phyloP scores from a whole-genome alignment of 2,888 invertebrate genomes.

The Xylocampa areola region DNA sequence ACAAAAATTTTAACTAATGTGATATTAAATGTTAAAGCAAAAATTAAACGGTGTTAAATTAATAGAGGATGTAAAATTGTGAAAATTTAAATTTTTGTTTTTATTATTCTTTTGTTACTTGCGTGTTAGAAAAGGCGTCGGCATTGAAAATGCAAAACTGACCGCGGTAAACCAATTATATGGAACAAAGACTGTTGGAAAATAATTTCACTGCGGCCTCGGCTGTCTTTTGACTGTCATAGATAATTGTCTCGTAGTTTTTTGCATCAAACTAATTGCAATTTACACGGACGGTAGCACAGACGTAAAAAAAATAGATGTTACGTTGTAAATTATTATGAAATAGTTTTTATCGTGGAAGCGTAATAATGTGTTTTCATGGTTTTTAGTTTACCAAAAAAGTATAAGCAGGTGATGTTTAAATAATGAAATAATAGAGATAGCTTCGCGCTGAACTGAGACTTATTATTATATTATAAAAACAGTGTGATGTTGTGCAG shows the following conservation, averaged over 20 bases:
- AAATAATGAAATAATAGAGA: background rate
- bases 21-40: no score
- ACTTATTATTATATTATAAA: background rate
- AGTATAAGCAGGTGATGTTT: background rate
- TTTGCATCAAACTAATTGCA: constrained; percentile 43
- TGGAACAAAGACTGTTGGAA: constrained; percentile 30
- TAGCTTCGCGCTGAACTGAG: background rate
- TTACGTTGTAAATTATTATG: background rate
- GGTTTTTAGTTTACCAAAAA: background rate
- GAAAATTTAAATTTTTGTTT: background rate
- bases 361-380: background rate
- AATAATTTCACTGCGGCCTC: constrained; percentile 41
- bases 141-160: constrained; percentile 17
- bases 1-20: no score
- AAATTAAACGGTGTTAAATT: no score
- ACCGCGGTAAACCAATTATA: constrained; percentile 38
- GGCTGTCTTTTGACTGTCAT: constrained; percentile 51
- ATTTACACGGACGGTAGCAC: constrained; percentile 7
- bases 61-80: no score
- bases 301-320: constrained; percentile 15
- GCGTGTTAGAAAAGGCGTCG: background rate
- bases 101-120: constrained; percentile 5
- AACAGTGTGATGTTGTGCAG: no score
- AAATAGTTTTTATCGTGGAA: background rate
- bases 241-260: constrained; percentile 44